phyloP scores from a whole-genome alignment of 1,140 invertebrate species.

The Bombus terrestris region DNA sequence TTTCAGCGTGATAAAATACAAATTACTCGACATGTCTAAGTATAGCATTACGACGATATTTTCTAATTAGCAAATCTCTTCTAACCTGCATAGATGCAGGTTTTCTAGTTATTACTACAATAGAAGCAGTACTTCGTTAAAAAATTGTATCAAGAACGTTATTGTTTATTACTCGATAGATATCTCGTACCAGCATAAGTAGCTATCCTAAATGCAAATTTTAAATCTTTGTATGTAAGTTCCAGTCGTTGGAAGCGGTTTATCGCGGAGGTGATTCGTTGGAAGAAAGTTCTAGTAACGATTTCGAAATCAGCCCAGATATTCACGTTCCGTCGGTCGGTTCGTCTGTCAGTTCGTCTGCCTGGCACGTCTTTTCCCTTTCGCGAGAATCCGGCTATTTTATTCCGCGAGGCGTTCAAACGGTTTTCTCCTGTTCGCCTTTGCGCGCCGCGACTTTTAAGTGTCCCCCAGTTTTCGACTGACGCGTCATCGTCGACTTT shows the following conservation, averaged over 20 bases:
- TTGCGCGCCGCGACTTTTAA: conserved; percentile 74
- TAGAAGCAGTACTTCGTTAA: neutral
- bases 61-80: too few relatives aligned
- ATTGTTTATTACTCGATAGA: too few relatives aligned
- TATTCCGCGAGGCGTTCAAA: conserved; percentile 59
- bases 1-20: neutral
- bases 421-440: conserved; percentile 58
- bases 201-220: neutral
- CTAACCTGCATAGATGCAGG: too few relatives aligned
- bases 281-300: conserved; percentile 66
- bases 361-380: conserved; percentile 58
- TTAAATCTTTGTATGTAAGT: neutral
- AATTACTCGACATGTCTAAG: neutral
- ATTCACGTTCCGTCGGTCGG: conserved; percentile 34
- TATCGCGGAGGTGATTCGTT: neutral
- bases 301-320: conserved; percentile 71
- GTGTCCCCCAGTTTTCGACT: conserved; percentile 73
- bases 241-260: neutral
- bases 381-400: conserved; percentile 55
- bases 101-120: too few relatives aligned
- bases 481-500: conserved; percentile 29
- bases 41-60: neutral
- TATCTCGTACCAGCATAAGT: too few relatives aligned
- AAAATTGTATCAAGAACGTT: neutral
- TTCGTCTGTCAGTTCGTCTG: conserved; percentile 44